Percentiles rank a stretch among this genome's conserved stretches.
These are phyloP conservation scores for Pelobates cultripes DNA, from an alignment of 2,797 vertebrate genomes.

Conservation along the genomic window DNA sequence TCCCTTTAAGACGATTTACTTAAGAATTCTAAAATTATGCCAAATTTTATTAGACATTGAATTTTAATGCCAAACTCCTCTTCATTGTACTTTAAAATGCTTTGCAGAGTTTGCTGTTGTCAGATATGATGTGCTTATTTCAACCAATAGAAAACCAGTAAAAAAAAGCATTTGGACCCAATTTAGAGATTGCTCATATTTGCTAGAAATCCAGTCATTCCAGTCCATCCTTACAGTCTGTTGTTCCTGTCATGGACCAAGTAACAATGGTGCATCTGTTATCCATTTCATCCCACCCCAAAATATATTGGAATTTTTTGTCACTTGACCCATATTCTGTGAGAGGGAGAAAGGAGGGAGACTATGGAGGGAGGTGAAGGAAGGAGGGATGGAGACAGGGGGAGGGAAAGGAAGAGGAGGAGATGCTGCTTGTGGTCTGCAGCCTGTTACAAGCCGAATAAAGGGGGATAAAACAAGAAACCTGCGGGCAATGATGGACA, in stretches of 20 bases:
- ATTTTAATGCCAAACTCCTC: no score
- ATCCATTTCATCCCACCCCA: background rate
- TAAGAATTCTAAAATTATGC: no score
- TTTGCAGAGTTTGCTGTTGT: no score
- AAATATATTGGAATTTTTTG: background rate
- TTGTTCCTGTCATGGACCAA: background rate
- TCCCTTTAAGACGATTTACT: no score
- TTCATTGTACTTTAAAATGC: no score
- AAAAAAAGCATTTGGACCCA: no score
- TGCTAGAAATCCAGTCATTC: no score
- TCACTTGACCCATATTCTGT: conserved; percentile 7
- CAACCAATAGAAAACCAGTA: no score
- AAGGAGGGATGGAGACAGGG: conserved; percentile 30
- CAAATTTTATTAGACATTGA: no score
- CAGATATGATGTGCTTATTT: no score
- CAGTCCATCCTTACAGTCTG: no score
- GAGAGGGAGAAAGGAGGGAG: background rate
- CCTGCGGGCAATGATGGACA: conserved; percentile 17
- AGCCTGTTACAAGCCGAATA: conserved; percentile 12
- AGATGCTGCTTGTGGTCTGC: conserved; percentile 21
- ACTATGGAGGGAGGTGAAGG: conserved; percentile 27
- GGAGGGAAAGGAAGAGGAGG: conserved; percentile 41
- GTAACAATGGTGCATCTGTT: conserved; percentile 5
- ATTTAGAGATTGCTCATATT: no score
- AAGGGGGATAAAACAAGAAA: conserved; percentile 19